Percentiles rank a stretch among this genome's conserved stretches.
Evolutionary conservation across 2,113 vertebrate genomes (phyloP).

Genomic region (Peucedramus taeniatus): DNA sequence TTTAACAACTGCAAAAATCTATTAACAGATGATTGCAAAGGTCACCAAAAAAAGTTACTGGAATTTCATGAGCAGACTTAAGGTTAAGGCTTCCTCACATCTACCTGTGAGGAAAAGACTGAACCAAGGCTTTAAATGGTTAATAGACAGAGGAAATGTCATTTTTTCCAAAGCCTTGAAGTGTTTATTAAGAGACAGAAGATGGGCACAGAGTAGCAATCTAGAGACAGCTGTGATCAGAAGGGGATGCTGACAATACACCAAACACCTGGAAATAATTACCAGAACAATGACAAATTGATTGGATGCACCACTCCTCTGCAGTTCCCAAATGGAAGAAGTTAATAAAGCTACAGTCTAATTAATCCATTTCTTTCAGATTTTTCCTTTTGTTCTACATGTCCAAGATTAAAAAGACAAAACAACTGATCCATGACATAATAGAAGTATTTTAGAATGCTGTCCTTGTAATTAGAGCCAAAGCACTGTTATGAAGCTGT

Average conservation of each 20-base stretch:
- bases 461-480: not conserved
- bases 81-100: not conserved
- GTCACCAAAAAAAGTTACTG: not conserved
- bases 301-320: not conserved
- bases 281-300: not conserved
- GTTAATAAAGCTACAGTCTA: not conserved
- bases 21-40: not conserved
- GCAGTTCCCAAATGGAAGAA: not conserved
- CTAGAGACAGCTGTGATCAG: not conserved
- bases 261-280: not conserved
- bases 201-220: not conserved
- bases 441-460: not conserved
- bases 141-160: not conserved
- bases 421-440: not conserved
- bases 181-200: not conserved
- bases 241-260: not conserved
- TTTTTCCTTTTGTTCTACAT: not conserved
- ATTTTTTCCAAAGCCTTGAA: not conserved
- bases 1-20: not conserved
- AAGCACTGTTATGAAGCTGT: not conserved
- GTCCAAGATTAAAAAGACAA: not conserved
- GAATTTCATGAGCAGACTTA: not conserved
- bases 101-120: not conserved
- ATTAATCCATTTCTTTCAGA: not conserved
- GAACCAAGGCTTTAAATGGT: not conserved